Evolutionary conservation across 2,113 vertebrate genomes (phyloP), one percentile per base, ranked within the genome.

Genomic region (Amphiprion ocellaris): DNA sequence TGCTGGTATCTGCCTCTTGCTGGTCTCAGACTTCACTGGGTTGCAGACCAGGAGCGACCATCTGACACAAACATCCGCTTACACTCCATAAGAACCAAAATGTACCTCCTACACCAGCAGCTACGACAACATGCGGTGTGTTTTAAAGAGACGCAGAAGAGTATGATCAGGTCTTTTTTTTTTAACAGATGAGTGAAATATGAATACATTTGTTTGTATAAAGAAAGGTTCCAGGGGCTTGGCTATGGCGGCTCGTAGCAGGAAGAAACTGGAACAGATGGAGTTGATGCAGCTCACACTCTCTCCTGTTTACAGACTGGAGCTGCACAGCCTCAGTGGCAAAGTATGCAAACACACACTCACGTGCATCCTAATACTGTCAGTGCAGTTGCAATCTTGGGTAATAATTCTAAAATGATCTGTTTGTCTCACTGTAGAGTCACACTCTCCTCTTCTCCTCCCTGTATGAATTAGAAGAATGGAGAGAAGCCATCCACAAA

Each of bases 1-100:
- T 79, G 88, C 78, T 95, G 95, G 95, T 94, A 93, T 64, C 72
- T 95, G 52, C 95, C 94, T 2, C 87, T 95, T 4, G 80, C 84
- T 0, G 92, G 92, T 2, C 88, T 95, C 58, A 93, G 70, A 49
- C 66, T 94, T 14, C 85, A 33, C 44, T 94, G 92, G 90, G 55
- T 52, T 9, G 30, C 79, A 3, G 89, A 93, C 12, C 69, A 85
- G 33, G 83, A 89, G 4, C 84, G 30, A 14, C 28, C 86, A 0
- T 12, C 88, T 5, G 92, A 93, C n/a, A 23, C 84, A 6, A 85
- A 90, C 5, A 54, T 82, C 10, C 93, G 93, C 56, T 41, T 94
- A 14, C 89, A 84, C 72, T 50, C 53, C 78, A 82, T 92, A 9
- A 92, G 92, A 69, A 63, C 69, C 26, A 95, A 95, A 90, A 90